Percentiles rank a stretch among this genome's conserved stretches.
phyloP scores from a whole-genome alignment of 2,888 invertebrate species.

The Oxycera nigricornis region DNA sequence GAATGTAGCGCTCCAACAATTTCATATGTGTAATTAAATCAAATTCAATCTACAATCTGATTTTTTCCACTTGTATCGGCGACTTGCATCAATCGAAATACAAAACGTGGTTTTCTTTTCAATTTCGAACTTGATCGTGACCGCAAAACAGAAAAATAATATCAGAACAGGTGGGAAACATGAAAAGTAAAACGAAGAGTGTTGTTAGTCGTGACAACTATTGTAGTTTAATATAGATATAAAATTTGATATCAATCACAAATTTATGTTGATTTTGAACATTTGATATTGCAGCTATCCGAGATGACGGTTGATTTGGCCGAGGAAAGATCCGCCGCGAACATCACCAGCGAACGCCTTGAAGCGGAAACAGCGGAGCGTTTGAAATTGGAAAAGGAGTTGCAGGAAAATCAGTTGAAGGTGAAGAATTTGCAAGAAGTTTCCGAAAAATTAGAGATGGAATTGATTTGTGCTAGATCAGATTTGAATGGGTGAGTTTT shows the following conservation, averaged over 20 bases:
- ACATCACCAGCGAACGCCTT: slow-evolving; percentile 85
- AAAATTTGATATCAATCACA: no score
- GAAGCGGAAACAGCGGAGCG: slow-evolving; percentile 90
- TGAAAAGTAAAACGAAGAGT: background rate
- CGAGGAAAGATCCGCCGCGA: slow-evolving; percentile 91
- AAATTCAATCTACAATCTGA: no score
- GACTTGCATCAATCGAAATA: no score
- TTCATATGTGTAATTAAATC: no score
- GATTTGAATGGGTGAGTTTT: slow-evolving; percentile 59
- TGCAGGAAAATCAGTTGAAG: slow-evolving; percentile 79
- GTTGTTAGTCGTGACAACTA: no score
- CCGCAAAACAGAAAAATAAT: background rate
- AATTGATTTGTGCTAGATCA: slow-evolving; percentile 82
- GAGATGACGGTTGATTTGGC: slow-evolving; percentile 91
- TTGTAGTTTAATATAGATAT: no score
- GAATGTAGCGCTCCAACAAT: no score
- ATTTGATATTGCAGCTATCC: slow-evolving; percentile 74
- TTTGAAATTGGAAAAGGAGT: slow-evolving; percentile 82
- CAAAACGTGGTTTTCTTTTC: no score
- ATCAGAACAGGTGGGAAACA: background rate
- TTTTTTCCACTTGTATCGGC: no score
- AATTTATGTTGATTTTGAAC: no score
- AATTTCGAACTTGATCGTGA: background rate
- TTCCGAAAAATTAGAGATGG: slow-evolving; percentile 84
- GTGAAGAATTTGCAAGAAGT: slow-evolving; percentile 79